A percentile compares a stretch with the other conserved stretches of the same genome.
phyloP scores from a whole-genome alignment of 2,888 invertebrate species.

The Drosophila nigricruria region DNA sequence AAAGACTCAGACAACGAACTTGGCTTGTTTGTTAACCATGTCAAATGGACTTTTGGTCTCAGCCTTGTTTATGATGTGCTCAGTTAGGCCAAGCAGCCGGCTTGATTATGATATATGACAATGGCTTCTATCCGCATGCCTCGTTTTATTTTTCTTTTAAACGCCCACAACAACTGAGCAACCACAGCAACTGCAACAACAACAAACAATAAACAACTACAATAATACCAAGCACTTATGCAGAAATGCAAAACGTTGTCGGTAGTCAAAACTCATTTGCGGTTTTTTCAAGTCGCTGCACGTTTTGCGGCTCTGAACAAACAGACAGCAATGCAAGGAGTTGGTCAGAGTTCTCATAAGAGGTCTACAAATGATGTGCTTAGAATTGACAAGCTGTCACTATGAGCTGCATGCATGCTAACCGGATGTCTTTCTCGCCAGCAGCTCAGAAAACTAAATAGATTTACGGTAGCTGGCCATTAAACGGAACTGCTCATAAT shows the following conservation, averaged over 20 bases:
- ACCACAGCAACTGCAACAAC: constrained; percentile 7
- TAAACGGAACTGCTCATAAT: constrained; percentile 36
- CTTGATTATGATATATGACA: constrained; percentile 76
- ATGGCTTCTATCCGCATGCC: constrained; percentile 39
- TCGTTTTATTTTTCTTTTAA: constrained; percentile 4
- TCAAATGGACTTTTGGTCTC: constrained; percentile 39
- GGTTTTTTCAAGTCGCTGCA: constrained; percentile 73
- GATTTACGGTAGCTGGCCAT: constrained; percentile 36
- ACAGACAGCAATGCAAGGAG: constrained; percentile 51
- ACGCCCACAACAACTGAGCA: constrained; percentile 47
- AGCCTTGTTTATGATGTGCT: constrained; percentile 60
- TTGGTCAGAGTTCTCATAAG: constrained; percentile 43
- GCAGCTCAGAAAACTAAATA: constrained; percentile 5
- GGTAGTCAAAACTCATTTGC: constrained; percentile 71
- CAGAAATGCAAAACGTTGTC: constrained; percentile 67
- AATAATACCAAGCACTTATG: constrained; percentile 58
- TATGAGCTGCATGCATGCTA: constrained; percentile 47
- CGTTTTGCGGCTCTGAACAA: constrained; percentile 74
- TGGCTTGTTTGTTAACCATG: constrained; percentile 54
- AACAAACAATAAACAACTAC: constrained; percentile 24
- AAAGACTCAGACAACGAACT: constrained; percentile 77
- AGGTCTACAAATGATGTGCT: constrained; percentile 66
- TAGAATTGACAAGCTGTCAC: constrained; percentile 78
- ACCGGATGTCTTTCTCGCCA: constrained; percentile 71
- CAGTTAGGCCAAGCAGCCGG: constrained; percentile 49